Percentiles rank a stretch among this genome's conserved stretches.
phyloP scores from a whole-genome alignment of 2,113 vertebrate species.

The rabbit (Oryctolagus cuniculus) region DNA sequence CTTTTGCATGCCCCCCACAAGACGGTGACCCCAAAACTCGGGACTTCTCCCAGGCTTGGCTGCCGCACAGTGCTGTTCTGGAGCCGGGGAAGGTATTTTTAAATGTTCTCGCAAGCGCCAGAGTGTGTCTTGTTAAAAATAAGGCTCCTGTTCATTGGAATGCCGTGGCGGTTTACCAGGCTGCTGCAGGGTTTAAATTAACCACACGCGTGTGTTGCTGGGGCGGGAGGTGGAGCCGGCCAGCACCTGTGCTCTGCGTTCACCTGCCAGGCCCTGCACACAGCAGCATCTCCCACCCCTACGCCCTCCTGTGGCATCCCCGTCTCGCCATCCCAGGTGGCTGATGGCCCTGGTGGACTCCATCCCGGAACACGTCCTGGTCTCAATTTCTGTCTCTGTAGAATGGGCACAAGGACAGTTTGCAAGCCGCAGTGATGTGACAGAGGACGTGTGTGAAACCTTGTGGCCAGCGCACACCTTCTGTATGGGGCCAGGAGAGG shows the following conservation, averaged over 20 bases:
- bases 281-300: background rate
- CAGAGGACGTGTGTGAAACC: background rate
- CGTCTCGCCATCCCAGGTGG: background rate
- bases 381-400: background rate
- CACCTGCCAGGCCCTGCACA: slow-evolving; percentile 48
- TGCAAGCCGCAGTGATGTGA: background rate
- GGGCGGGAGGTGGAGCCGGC: slow-evolving; percentile 61
- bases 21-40: slow-evolving; percentile 39
- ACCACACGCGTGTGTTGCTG: slow-evolving; percentile 45
- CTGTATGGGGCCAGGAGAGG: background rate
- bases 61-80: slow-evolving; percentile 54
- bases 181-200: slow-evolving; percentile 77
- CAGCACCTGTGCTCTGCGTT: slow-evolving; percentile 54
- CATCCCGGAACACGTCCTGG: background rate
- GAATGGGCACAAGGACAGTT: background rate
- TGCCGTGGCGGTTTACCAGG: slow-evolving; percentile 64
- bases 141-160: slow-evolving; percentile 81
- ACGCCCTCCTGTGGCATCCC: accelerated
- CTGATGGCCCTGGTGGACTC: background rate
- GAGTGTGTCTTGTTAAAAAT: slow-evolving; percentile 83
- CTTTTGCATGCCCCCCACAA: background rate
- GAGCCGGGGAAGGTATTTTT: slow-evolving; percentile 79
- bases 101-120: slow-evolving; percentile 81
- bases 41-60: slow-evolving; percentile 53
- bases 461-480: background rate